Base-by-base conservation (phyloP, 2,797 vertebrate genomes). In the Eospalax fontanierii region DNA sequence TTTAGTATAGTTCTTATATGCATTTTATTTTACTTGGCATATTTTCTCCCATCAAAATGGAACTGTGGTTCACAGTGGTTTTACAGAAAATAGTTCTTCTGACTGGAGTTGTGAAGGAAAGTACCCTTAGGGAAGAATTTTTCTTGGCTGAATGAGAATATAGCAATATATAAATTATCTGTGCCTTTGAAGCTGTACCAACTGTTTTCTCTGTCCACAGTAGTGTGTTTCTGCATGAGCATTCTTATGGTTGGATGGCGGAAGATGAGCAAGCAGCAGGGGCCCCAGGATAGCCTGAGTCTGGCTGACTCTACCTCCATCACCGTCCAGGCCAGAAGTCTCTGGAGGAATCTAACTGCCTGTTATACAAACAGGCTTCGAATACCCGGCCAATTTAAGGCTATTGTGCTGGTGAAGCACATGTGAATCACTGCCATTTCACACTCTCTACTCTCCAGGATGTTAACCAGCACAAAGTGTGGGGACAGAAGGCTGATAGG, bases 21-120 rank as follows among this genome's bases (percentile, higher is more conserved):
- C 87, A 63, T 93, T 89, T 94, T 94, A 46, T 90, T 93, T 81
- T 83, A 88, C 30, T 75, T 96, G 59, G 65, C 38, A 94, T 84
- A n/a, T 70, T 88, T 35, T 12, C 4, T 50, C 12, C 35, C 38
- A 7, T 21, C 38, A 54, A 73, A 75, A 63, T 80, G 74, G 26
- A 90, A 80, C 83, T 50, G 9, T 92, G 28, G 46, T 35, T 96
- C 38, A 87, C 61, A 66, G 28, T 66, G 24, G 54, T 71, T 91
- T 85, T 66, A 89, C 19, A 86, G 79, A 97, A 89, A 71, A 57
- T 80, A 46, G 7, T 79, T 40, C 84, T 92, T 94, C 26, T 73
- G 30, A 57, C 79, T 92, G 50, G 28, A 79, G 76, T 82, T 94
- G 26, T 75, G 68, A 88, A 82, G 61, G 61, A n/a, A 38, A 38